These are phyloP conservation scores for Premnoplex brunnescens DNA, from an alignment of 2,797 vertebrate species.

Conservation along the genomic window DNA sequence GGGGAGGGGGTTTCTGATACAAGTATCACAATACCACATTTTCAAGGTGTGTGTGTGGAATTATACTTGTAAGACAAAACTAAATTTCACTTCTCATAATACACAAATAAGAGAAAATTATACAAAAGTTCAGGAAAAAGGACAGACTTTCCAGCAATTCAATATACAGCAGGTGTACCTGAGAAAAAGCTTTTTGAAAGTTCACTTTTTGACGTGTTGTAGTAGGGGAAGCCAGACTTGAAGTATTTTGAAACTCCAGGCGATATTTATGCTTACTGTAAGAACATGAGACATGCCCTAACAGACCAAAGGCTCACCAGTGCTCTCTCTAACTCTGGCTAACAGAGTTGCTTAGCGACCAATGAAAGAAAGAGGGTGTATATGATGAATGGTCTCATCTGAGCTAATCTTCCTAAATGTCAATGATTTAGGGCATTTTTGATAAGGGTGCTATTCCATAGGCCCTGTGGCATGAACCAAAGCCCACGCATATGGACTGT, in stretches of 20 bases:
- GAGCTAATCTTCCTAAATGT: background rate
- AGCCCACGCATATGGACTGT: background rate
- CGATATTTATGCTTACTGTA: background rate
- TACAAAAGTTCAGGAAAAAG: background rate
- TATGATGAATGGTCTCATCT: background rate
- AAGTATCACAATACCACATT: background rate
- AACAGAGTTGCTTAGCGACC: background rate
- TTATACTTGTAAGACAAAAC: background rate
- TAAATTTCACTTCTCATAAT: background rate
- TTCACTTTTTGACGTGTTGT: background rate
- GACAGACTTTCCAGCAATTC: background rate
- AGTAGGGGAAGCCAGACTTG: background rate
- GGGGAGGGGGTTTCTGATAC: accelerated
- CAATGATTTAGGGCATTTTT: background rate
- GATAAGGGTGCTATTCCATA: background rate
- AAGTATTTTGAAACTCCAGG: background rate
- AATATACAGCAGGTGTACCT: background rate
- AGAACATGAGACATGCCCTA: background rate
- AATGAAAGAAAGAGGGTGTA: background rate
- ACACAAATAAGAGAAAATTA: background rate
- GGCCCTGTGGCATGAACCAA: background rate
- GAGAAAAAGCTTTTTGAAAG: background rate
- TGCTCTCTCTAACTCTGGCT: background rate
- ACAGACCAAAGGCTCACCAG: background rate
- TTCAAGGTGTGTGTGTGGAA: background rate